A percentile compares a stretch with the other conserved stretches of the same genome.
phyloP scores from a whole-genome alignment of 2,113 vertebrate genomes.

The Lontra canadensis region DNA sequence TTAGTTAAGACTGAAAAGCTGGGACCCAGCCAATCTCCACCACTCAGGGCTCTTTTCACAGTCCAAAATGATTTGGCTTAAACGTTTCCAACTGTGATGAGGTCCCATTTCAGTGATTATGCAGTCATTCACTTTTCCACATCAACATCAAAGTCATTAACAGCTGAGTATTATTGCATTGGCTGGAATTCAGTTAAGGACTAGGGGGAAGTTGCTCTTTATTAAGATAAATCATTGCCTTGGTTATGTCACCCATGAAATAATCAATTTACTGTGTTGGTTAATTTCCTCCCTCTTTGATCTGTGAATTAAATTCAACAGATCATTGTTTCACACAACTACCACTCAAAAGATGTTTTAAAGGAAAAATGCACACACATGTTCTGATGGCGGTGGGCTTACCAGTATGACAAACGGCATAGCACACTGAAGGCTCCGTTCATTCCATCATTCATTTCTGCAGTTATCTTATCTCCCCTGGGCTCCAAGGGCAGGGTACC shows the following conservation, averaged over 20 bases:
- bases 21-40: constrained; percentile 88
- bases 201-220: constrained; percentile 87
- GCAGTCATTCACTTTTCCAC: constrained; percentile 91
- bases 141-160: constrained; percentile 92
- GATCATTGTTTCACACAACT: constrained; percentile 87
- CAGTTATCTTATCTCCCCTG: constrained; percentile 72
- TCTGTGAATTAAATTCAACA: constrained; percentile 91
- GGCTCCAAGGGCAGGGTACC: constrained; percentile 58
- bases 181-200: constrained; percentile 88
- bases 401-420: constrained; percentile 72
- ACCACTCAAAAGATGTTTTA: constrained; percentile 80
- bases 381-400: constrained; percentile 77
- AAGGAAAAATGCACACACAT: constrained; percentile 77
- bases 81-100: constrained; percentile 92
- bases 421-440: constrained; percentile 34
- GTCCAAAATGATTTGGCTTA: constrained; percentile 90
- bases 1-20: constrained; percentile 89
- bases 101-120: constrained; percentile 90
- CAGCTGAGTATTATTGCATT: constrained; percentile 88
- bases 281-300: constrained; percentile 90
- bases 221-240: constrained; percentile 93
- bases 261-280: constrained; percentile 93
- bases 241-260: constrained; percentile 92
- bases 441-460: constrained; percentile 66
- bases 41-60: constrained; percentile 89